phyloP scores from a whole-genome alignment of 2,113 vertebrate species.

The Tonatia bakeri region DNA sequence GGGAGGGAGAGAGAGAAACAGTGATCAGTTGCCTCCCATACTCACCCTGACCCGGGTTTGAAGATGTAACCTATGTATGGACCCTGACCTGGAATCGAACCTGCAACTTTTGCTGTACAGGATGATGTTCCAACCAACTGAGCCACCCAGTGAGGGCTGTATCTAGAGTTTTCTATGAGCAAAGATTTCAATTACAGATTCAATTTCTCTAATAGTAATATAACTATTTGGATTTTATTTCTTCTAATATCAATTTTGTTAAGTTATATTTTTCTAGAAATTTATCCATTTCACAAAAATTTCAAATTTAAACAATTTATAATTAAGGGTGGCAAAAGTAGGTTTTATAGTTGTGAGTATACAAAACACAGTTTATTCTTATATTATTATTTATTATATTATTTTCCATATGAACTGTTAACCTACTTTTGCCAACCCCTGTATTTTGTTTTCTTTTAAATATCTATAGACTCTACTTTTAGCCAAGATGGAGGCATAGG shows the following conservation, averaged over 20 bases:
- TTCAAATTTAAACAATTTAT: not conserved
- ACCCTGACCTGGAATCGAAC: too few species aligned
- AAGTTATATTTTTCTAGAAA: not conserved
- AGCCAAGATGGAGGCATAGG: too few species aligned
- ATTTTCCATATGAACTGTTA: not conserved
- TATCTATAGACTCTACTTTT: not conserved
- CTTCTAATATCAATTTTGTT: not conserved
- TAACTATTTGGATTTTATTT: not conserved
- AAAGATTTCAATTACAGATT: not conserved
- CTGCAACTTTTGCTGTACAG: too few species aligned
- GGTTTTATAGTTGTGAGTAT: not conserved
- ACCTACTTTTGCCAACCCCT: not conserved
- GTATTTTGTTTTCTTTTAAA: not conserved
- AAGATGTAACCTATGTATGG: too few species aligned
- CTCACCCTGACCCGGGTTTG: too few species aligned
- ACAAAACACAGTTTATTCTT: not conserved
- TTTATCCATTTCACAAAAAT: not conserved
- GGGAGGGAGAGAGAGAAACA: too few species aligned
- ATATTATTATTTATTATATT: not conserved
- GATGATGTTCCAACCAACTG: too few species aligned
- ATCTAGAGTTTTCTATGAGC: not conserved
- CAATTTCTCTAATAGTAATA: not conserved
- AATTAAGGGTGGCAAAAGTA: not conserved
- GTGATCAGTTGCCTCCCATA: too few species aligned
- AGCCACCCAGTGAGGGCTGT: too few species aligned